These are phyloP conservation scores for Cromileptes altivelis DNA, from an alignment of 2,113 vertebrate species.

Conservation along the genomic window DNA sequence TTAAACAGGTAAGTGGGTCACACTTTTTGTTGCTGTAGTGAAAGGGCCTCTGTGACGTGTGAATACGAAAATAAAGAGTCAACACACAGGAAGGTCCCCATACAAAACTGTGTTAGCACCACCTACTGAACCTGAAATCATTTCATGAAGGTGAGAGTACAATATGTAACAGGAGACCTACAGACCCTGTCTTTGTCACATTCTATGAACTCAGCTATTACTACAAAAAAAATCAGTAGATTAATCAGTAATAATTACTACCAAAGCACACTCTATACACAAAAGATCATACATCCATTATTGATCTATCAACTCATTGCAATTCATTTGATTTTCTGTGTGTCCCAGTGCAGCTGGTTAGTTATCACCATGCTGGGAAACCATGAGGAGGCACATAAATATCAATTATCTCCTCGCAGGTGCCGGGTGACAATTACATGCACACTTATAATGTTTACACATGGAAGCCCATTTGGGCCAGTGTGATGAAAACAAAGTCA, in stretches of 20 bases:
- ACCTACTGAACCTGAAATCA: not conserved
- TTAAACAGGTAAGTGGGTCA: constrained; percentile 82
- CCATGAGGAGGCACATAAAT: not conserved
- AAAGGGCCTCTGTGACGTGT: constrained; percentile 51
- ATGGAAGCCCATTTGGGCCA: too few species aligned
- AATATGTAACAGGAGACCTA: not conserved
- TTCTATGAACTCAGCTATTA: not conserved
- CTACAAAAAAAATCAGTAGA: not conserved
- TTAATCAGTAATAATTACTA: constrained; percentile 1
- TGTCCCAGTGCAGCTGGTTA: not conserved
- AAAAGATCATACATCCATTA: not conserved
- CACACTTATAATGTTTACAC: not conserved
- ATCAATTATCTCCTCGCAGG: not conserved
- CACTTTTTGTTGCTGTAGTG: constrained; percentile 49
- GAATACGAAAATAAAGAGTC: constrained; percentile 45
- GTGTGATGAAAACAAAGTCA: too few species aligned
- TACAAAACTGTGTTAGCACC: not conserved
- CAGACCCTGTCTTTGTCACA: not conserved
- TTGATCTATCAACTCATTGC: constrained; percentile 1
- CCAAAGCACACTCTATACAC: not conserved
- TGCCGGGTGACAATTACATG: not conserved
- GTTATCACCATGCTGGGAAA: not conserved
- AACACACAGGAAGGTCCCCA: constrained; percentile 25
- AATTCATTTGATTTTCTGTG: not conserved
- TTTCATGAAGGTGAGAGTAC: not conserved